Base-by-base conservation (phyloP, 2,113 vertebrate genomes). In the Seriola rivoliana region DNA sequence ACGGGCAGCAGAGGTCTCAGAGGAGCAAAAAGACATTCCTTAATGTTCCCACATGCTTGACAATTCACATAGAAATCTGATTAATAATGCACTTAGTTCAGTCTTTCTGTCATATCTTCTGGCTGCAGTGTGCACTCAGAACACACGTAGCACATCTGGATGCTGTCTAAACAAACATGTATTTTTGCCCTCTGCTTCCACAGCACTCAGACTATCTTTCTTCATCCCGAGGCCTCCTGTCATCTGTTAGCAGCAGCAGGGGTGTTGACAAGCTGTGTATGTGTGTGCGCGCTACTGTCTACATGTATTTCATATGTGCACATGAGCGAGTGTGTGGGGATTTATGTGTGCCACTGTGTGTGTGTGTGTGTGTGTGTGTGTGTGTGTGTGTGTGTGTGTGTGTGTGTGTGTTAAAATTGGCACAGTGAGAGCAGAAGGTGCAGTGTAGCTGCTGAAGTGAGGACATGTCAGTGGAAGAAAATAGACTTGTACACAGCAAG, bases 131-230 rank as follows among this genome's bases (percentile, higher is more conserved):
- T 8, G 36, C 3, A 5, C 68, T 48, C 40, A 25, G 40, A 80
- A 87, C 80, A 72, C 69, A 64, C 44, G 25, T n/a, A 58, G 66
- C 80, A 81, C 86, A 87, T 91, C 80, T 86, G 84, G 76, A 64
- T 72, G 65, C 82, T 86, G 88, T 92, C 89, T 82, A 86, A 90
- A 89, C 86, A 92, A 87, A 85, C 90, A 76, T 71, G 75, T 54
- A 62, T 81, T 59, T 79, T 65, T 71, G 57, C 68, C 75, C 66
- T 81, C 73, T 75, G 19, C 86, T 75, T 75, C 74, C 60, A 60
- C 65, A 59, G 57, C 65, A 32, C 80, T 88, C 71, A 59, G 50
- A 57, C 76, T 68, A 34, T 82, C 55, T 85, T 66, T 85, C 73
- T 87, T 88, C 81, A 79, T 79, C 82, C 85, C 0, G 29, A 83